These are phyloP conservation scores for Cheirogaleus medius DNA, from an alignment of 2,113 vertebrate species.

Conservation along the genomic window DNA sequence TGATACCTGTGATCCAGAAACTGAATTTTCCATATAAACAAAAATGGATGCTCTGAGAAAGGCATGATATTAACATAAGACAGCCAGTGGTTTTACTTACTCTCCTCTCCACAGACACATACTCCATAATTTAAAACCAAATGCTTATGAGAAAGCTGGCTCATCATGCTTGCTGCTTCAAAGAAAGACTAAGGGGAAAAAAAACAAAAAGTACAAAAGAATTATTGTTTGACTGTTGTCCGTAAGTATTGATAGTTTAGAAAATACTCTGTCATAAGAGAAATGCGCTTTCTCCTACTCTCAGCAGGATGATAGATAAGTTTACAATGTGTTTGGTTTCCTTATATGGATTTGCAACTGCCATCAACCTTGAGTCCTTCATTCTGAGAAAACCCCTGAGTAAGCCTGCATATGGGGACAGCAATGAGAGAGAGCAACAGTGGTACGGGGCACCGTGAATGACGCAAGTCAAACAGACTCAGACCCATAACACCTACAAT, in stretches of 20 bases:
- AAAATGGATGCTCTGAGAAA: neutral
- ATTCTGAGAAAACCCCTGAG: neutral
- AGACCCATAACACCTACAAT: neutral
- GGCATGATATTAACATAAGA: neutral
- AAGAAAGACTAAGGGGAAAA: conserved; percentile 93
- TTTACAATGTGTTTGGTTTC: neutral
- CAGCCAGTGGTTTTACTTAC: conserved; percentile 88
- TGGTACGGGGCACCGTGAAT: neutral
- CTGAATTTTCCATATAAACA: neutral
- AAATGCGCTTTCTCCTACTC: neutral
- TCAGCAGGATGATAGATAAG: neutral
- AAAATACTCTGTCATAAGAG: neutral
- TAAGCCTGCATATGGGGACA: neutral
- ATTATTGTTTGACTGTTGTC: neutral
- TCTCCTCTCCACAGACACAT: conserved; percentile 96
- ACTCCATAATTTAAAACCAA: conserved; percentile 96
- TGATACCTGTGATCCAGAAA: conserved; percentile 7
- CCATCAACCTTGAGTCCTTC: neutral
- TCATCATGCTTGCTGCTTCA: conserved; percentile 99
- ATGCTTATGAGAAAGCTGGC: conserved; percentile 97
- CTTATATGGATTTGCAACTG: neutral
- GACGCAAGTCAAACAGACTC: neutral
- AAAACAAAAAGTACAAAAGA: conserved; percentile 48
- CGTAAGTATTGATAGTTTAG: neutral
- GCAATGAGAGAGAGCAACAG: neutral